Base-by-base conservation (phyloP, 2,888 invertebrate species). In the Lampropteryx suffumata region DNA sequence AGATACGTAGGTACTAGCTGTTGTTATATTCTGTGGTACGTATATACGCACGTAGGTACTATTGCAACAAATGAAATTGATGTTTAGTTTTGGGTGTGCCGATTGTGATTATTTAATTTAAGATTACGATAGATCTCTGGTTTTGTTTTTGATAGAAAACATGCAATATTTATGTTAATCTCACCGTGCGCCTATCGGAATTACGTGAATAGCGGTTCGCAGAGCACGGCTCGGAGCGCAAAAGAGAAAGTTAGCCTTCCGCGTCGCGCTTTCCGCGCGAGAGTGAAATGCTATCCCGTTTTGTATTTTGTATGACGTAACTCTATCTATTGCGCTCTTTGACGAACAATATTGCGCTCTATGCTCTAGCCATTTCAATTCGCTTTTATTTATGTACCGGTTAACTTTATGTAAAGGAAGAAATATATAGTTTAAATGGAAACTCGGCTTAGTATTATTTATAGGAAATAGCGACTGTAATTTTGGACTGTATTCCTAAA, bases 271-370 rank as follows among this genome's bases (percentile, higher is more conserved):
- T 88, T 86, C 86, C 88, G 88, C 83, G 71, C 66, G 86, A 88
- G 86, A 89, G 88, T 88, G 88, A 88, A 88, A 87, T 87, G 87
- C 76, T 84, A 86, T 88, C 88, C 89, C 87, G 87, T 87, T 82
- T 71, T 75, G 66, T 70, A 67, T 87, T 82, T 71, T 75, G 66
- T 70, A 67, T 87, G 86, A 89, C 87, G 89, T 85, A 88, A 90
- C 82, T 61, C 61, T 66, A 65, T 68, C 69, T 69, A 65, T 64
- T 44, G 71, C 76, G 73, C 73, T 78, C n/a, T 17, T 17, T 2
- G 17, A 17, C 17, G 17, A 17, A n/a, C n/a, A n/a, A 17, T 69
- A 65, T 64, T 44, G 71, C 76, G 73, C 72, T 78, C 5, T 74
- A 72, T 72, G 72, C 70, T 69, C 71, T 63, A 64, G 64, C 60